These are phyloP conservation scores for Rhineura floridana DNA, from an alignment of 2,113 vertebrate genomes.

Conservation along the genomic window DNA sequence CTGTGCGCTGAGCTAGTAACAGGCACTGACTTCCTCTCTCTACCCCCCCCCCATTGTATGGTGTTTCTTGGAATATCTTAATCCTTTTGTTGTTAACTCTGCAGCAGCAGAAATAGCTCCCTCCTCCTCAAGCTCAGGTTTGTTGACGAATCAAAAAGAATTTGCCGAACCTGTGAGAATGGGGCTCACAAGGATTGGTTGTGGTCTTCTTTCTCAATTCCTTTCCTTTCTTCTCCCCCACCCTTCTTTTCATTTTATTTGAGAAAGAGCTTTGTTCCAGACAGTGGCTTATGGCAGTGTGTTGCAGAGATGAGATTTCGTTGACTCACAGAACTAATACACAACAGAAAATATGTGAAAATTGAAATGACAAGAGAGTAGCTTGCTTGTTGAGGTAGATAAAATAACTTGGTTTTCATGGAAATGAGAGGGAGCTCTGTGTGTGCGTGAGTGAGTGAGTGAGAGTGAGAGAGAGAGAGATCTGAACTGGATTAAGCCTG, in stretches of 20 bases:
- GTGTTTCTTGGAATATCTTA: slow-evolving; percentile 35
- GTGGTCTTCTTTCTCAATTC: slow-evolving; percentile 66
- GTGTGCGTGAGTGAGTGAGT: slow-evolving; percentile 35
- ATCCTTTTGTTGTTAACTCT: slow-evolving; percentile 24
- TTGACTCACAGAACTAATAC: slow-evolving; percentile 70
- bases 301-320: slow-evolving; percentile 74
- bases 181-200: slow-evolving; percentile 57
- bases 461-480: slow-evolving; percentile 22
- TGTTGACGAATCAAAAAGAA: slow-evolving; percentile 67
- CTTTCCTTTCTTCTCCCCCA: slow-evolving; percentile 28
- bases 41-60: too few relatives aligned
- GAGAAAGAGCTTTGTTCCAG: slow-evolving; percentile 74
- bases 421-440: slow-evolving; percentile 55
- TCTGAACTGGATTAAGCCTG: slow-evolving; percentile 57
- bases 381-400: slow-evolving; percentile 70
- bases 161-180: slow-evolving; percentile 49
- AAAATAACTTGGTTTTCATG: slow-evolving; percentile 68
- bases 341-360: slow-evolving; percentile 75
- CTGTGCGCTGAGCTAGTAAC: slow-evolving; percentile 24
- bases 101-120: slow-evolving; percentile 15
- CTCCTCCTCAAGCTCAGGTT: background rate
- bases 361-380: slow-evolving; percentile 76
- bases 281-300: slow-evolving; percentile 68
- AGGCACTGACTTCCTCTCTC: slow-evolving; percentile 5
- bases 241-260: slow-evolving; percentile 73